Conservation (phyloP, 2,888 invertebrate species). For the Protula sp. region DNA sequence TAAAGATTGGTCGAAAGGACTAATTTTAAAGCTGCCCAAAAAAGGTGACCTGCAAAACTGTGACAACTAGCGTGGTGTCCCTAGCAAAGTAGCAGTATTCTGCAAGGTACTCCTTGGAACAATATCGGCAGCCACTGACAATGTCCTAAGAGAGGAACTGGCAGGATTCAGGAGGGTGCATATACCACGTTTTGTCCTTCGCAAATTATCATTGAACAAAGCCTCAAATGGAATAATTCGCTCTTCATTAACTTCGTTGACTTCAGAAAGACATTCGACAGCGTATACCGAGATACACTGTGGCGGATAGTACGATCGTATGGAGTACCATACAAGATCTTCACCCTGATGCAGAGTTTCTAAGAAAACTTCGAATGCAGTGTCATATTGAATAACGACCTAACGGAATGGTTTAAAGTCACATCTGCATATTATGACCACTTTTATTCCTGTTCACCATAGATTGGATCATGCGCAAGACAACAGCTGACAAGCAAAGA, state of each 20-base stretch:
- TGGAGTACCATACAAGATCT: not conserved
- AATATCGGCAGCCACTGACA: not conserved
- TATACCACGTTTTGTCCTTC: not conserved
- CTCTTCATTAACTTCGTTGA: not conserved
- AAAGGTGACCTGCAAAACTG: not conserved
- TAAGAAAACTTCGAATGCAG: not conserved
- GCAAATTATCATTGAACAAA: not conserved
- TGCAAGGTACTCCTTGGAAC: not conserved
- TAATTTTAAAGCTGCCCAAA: not conserved
- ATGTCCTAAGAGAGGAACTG: not conserved
- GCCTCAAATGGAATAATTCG: not conserved
- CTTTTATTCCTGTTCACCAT: not conserved
- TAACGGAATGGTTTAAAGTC: not conserved
- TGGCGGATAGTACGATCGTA: not conserved
- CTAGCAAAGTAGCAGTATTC: not conserved
- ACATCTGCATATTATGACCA: not conserved
- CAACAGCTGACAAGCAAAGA: not conserved
- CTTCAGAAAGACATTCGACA: not conserved
- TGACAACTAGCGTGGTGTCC: not conserved
- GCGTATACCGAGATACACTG: not conserved
- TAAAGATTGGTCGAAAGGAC: not conserved
- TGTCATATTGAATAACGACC: not conserved
- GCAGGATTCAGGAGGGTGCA: not conserved
- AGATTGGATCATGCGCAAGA: not conserved
- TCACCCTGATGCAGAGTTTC: not conserved